Evolutionary conservation across 2,113 vertebrate genomes (phyloP).

Genomic region (Percopsis transmontana): DNA sequence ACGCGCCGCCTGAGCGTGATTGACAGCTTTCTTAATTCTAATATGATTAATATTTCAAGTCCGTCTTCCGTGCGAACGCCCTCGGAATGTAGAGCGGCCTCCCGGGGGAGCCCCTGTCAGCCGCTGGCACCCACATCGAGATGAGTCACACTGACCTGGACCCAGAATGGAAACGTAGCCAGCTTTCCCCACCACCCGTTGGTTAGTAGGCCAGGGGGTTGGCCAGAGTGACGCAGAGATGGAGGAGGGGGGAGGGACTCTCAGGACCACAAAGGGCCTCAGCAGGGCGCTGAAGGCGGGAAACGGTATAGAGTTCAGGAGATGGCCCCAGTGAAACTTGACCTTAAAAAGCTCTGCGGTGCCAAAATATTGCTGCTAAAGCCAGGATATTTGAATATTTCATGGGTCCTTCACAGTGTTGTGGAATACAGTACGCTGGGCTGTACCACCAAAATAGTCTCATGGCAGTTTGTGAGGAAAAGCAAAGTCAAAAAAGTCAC

Average conservation of each 20-base stretch:
- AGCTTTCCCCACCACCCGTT: constrained; percentile 42
- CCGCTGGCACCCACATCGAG: constrained; percentile 32
- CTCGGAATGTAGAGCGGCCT: constrained; percentile 65
- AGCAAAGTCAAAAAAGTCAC: neutral
- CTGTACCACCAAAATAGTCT: constrained; percentile 24
- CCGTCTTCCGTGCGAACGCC: constrained; percentile 42
- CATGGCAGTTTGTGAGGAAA: neutral
- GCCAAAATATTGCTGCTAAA: constrained; percentile 52
- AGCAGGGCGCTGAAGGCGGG: constrained; percentile 43
- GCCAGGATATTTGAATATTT: constrained; percentile 60
- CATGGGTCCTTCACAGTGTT: constrained; percentile 45
- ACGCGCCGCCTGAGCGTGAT: constrained; percentile 40
- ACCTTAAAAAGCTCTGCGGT: constrained; percentile 61
- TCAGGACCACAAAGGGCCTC: constrained; percentile 46
- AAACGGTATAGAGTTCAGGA: constrained; percentile 34
- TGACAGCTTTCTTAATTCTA: constrained; percentile 70
- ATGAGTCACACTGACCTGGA: constrained; percentile 49
- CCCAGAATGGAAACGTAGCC: constrained; percentile 42
- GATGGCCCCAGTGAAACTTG: constrained; percentile 43
- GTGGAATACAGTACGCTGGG: constrained; percentile 38
- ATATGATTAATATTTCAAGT: constrained; percentile 70
- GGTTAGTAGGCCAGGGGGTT: constrained; percentile 35
- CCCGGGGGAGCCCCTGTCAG: constrained; percentile 12
- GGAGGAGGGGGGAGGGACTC: constrained; percentile 40
- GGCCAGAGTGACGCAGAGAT: constrained; percentile 31